A percentile compares a stretch with the other conserved stretches of the same genome.
Conservation (phyloP, 2,888 invertebrate species). For the Dicyrtomina minuta region DNA sequence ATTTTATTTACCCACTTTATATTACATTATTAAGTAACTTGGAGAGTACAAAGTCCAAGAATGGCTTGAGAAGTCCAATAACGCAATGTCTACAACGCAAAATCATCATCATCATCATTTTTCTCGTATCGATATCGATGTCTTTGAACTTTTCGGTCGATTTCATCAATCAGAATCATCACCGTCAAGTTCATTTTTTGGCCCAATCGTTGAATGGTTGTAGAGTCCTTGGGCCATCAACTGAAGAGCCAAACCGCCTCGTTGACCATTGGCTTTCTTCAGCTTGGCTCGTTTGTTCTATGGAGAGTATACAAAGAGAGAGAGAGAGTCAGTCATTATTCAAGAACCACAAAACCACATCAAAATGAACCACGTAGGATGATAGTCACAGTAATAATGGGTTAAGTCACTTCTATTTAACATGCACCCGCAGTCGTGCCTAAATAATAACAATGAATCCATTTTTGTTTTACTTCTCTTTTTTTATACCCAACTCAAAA, state of each 20-base stretch:
- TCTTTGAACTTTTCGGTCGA: conserved; percentile 24
- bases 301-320: conserved; percentile 28
- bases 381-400: conserved; percentile 13
- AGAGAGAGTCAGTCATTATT: conserved; percentile 6
- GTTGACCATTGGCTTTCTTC: conserved; percentile 84
- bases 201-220: conserved; percentile 79
- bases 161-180: conserved; percentile 36
- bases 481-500: neutral
- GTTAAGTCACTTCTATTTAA: conserved; percentile 19
- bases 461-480: conserved; percentile 2
- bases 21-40: neutral
- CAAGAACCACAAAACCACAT: conserved; percentile 34
- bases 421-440: conserved; percentile 22
- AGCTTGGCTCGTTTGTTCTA: conserved; percentile 96
- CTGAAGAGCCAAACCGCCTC: conserved; percentile 82
- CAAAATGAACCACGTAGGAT: conserved; percentile 26
- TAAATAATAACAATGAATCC: conserved; percentile 18
- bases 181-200: conserved; percentile 62
- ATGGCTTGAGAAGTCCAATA: conserved; percentile 1
- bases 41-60: neutral
- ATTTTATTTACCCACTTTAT: neutral
- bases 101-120: too few relatives aligned
- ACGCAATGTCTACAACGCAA: neutral
- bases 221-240: conserved; percentile 90
- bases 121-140: conserved; percentile 4